phyloP scores from a whole-genome alignment of 2,797 vertebrate genomes.

The Pseudochirops cupreus region DNA sequence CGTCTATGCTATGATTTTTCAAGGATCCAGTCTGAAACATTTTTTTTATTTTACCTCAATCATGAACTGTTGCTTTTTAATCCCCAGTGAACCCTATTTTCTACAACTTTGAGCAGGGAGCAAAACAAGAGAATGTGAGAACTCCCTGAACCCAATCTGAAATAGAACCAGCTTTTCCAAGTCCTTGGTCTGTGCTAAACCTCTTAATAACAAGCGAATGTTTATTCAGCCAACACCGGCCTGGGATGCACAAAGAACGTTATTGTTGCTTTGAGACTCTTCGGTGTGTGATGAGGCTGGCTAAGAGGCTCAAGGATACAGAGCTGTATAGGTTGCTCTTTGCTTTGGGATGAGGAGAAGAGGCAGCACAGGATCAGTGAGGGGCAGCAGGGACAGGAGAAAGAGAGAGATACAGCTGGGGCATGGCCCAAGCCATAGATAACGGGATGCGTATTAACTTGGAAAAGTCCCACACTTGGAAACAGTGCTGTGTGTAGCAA shows the following conservation, averaged over 20 bases:
- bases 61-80: background rate
- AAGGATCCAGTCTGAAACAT: background rate
- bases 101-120: background rate
- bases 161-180: background rate
- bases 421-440: background rate
- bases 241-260: background rate
- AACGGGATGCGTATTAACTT: background rate
- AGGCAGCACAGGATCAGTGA: background rate
- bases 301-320: background rate
- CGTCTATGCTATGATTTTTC: background rate
- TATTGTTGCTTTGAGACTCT: background rate
- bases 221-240: background rate
- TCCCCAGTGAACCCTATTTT: background rate
- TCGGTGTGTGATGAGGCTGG: background rate
- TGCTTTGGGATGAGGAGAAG: background rate
- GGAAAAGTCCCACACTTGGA: background rate
- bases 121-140: background rate
- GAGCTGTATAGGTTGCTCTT: background rate
- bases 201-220: background rate
- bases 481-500: background rate
- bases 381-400: background rate
- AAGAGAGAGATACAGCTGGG: background rate
- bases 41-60: background rate
- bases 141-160: background rate
- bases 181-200: background rate